Base-by-base conservation (phyloP, 2,888 invertebrate species). In the Heteromyza rotundicornis region DNA sequence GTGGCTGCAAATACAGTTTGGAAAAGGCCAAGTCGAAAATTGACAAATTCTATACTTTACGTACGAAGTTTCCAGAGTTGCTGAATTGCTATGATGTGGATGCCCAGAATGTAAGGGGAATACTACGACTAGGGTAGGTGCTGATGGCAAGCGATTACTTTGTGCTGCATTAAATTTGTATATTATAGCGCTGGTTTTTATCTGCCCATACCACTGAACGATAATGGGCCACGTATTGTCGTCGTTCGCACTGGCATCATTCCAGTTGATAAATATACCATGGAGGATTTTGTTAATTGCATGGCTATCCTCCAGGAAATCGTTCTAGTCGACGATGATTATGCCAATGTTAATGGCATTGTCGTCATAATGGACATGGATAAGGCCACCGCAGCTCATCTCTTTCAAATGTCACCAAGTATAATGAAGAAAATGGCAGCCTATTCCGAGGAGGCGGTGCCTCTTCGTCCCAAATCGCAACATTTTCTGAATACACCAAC, bases 261-360 rank as follows among this genome's bases (percentile, higher is more conserved):
- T 62, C 80, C 86, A 63, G 81, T 86, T 1, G 79, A 84, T 1
- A 79, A 84, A 69, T 84, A 81, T 59, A 80, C 80, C 17, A 77
- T 87, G 27, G 56, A 77, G 1, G 86, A 87, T 63, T 69, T 88
- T n/a, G 80, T 88, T 64, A 86, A 86, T 71, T 80, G 86, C 7
- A 84, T 85, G 3, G 84, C 86, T 64, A 86, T 88, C 82, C 77
- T 88, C 47, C 84, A 85, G 63, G 89, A 89, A 70, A 86, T 89
- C 62, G 71, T 86, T 57, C 70, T 89, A 68, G 71, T 86, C n/a
- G 88, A 89, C 71, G 88, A 89, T 71, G 89, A 90, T 75, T 84
- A 87, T 67, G 85, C 85, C 35, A 79, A 85, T 47, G 80, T 88
- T 7, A 78, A 84, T 61, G 88, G 88, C 32, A 78, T 76, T 1